Percentiles rank a stretch among this genome's conserved stretches.
Conservation (phyloP, 2,113 vertebrate species). For the Emydura subglobosa region DNA sequence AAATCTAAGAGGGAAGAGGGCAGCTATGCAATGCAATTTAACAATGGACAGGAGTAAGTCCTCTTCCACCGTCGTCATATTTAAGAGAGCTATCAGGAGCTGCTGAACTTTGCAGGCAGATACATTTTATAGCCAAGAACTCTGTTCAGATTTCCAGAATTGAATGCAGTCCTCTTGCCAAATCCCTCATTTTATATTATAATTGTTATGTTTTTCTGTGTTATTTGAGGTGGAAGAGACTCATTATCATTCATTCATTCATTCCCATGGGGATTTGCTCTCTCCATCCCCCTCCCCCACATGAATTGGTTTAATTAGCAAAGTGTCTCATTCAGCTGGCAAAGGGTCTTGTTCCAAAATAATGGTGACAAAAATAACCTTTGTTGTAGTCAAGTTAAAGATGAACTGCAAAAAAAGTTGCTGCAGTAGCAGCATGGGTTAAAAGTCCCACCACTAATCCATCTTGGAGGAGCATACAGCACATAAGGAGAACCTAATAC, state of each 20-base stretch:
- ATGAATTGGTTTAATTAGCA: neutral
- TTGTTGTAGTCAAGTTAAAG: neutral
- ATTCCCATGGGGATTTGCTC: neutral
- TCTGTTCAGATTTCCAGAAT: neutral
- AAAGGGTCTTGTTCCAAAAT: neutral
- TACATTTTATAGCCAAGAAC: neutral
- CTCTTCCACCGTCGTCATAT: neutral
- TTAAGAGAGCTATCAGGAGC: neutral
- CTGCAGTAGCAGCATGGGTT: neutral
- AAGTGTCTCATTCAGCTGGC: neutral
- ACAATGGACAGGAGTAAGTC: neutral
- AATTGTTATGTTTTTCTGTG: conserved; percentile 12
- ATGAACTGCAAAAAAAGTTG: neutral
- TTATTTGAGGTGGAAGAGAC: conserved; percentile 9
- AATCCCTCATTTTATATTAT: neutral
- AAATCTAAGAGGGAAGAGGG: neutral
- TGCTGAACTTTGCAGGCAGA: neutral
- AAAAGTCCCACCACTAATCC: neutral
- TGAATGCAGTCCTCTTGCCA: neutral
- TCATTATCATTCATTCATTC: neutral
- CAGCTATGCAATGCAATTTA: neutral
- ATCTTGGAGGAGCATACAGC: neutral
- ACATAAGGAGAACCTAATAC: neutral
- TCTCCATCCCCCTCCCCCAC: neutral
- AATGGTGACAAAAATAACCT: neutral